These are phyloP conservation scores for Microcebus tavaratra DNA, from an alignment of 2,113 vertebrate genomes.

Conservation along the genomic window DNA sequence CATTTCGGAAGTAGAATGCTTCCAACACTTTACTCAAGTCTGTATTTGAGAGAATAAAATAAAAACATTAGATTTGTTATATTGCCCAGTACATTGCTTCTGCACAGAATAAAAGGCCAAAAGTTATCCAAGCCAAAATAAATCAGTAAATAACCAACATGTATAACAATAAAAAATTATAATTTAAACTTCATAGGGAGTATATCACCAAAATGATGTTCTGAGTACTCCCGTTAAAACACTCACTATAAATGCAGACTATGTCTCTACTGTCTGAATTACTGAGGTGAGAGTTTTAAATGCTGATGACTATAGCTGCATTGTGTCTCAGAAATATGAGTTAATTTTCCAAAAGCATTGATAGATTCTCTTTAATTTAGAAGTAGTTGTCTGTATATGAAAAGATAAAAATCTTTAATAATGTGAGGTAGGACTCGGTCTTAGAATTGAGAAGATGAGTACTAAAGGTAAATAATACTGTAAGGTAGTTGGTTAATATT, in stretches of 20 bases:
- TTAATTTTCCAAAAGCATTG: background rate
- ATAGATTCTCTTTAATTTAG: background rate
- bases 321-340: background rate
- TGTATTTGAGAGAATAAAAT: background rate
- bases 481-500: background rate
- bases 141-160: background rate
- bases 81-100: background rate
- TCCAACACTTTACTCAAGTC: background rate
- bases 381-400: background rate
- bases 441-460: background rate
- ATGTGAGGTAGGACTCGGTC: background rate
- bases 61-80: background rate
- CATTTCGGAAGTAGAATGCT: background rate
- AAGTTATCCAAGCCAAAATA: background rate
- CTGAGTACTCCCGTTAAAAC: background rate
- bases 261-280: background rate
- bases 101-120: background rate
- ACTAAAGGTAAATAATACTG: background rate
- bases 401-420: background rate
- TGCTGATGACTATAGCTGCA: background rate
- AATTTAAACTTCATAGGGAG: background rate
- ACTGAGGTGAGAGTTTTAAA: background rate
- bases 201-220: background rate
- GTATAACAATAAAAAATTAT: background rate
- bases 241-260: background rate